A percentile compares a stretch with the other conserved stretches of the same genome.
Conservation (phyloP, 1,140 invertebrate species). For the Pseudomyrmex flavicornis region DNA sequence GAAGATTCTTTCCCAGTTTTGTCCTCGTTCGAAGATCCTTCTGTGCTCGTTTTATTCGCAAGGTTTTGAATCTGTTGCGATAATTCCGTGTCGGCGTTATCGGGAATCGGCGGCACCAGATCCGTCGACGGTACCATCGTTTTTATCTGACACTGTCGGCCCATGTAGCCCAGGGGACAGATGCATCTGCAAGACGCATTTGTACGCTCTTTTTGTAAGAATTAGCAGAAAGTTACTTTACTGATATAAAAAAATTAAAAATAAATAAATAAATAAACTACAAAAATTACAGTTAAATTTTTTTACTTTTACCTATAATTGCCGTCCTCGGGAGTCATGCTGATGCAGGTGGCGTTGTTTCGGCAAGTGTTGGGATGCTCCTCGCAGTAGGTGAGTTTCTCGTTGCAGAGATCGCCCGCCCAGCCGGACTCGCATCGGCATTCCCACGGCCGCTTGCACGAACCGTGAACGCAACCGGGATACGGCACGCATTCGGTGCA, state of each 20-base stretch:
- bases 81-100: conserved; percentile 44
- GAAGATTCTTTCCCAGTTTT: conserved; percentile 44
- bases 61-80: conserved; percentile 63
- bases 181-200: conserved; percentile 76
- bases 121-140: conserved; percentile 80
- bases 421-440: conserved; percentile 94
- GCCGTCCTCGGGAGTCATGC: conserved; percentile 90
- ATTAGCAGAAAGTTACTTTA: no score
- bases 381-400: conserved; percentile 92
- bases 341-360: conserved; percentile 93
- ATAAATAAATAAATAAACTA: neutral
- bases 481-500: conserved; percentile 94
- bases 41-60: conserved; percentile 61
- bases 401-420: conserved; percentile 95
- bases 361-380: conserved; percentile 89
- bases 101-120: conserved; percentile 79
- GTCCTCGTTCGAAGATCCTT: conserved; percentile 61
- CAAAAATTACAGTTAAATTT: no score
- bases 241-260: neutral
- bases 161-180: conserved; percentile 81
- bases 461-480: conserved; percentile 93
- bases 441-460: conserved; percentile 94
- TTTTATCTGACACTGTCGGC: conserved; percentile 82
- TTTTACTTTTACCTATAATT: conserved; percentile 87
- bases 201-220: no score